Evolutionary conservation across 2,888 invertebrate species (phyloP), one percentile per base, ranked within the genome.

Genomic region (Lasioglossum figueresi): DNA sequence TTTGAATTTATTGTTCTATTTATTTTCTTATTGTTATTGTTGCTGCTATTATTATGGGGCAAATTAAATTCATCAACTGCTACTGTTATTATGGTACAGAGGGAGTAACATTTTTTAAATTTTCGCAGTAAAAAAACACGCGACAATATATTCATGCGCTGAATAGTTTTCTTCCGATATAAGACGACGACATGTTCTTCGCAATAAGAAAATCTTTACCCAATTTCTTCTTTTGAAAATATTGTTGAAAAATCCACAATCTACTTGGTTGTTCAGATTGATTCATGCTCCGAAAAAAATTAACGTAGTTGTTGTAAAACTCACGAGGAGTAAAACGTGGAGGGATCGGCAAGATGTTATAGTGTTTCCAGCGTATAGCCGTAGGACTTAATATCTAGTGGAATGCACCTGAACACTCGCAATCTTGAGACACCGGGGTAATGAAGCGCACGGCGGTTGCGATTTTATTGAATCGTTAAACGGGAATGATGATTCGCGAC

Each of bases 391-490:
- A 59, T 59, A 27, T 27, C 59, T 59, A 59, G 59, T 10, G 59
- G 59, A 59, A 59, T 59, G 59, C 31, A 63, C 63, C 63, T 31
- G 63, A 31, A 63, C 27, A 31, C 16, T 31, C 63, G 63, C 31
- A 63, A 63, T 63, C 63, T 63, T 16, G 14, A 16, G 6, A 16
- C 27, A 31, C 16, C 66, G 66, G 19, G 66, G 23, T 37, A 66
- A 66, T 66, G 66, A 66, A 34, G 66, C 66, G 66, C 34, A 34
- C 34, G 66, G 66, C 19, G 63, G 59, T 40, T 52, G 76, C 40
- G 75, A 85, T 83, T 83, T 85, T 80, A 83, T 83, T 83, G 80
- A 79, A 70, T 82, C 79, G 79, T 88, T 84, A 83, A 76, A 48
- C 31, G 81, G 48, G 78, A 88, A 86, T 68, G 81, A 70, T 76